Conservation (phyloP, 2,888 invertebrate genomes). For the Ferrisia virgata region DNA sequence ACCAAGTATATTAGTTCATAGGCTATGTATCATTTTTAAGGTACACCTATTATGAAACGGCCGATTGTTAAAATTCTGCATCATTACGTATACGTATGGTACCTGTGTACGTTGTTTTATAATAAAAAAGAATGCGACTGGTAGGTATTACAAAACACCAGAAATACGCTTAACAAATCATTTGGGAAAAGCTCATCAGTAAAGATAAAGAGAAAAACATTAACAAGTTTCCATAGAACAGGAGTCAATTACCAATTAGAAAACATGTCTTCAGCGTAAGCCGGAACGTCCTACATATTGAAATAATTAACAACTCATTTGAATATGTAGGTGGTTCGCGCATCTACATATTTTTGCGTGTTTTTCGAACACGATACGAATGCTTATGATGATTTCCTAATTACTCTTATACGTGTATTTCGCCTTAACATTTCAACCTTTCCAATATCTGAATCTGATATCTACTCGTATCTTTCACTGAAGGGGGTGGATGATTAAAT, state of each 20-base stretch:
- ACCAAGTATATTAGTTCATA: too few species aligned
- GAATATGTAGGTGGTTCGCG: slow-evolving; percentile 15
- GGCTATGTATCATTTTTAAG: too few species aligned
- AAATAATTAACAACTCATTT: slow-evolving; percentile 28
- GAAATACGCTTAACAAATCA: neutral
- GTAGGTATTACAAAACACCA: neutral
- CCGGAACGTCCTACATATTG: slow-evolving; percentile 12
- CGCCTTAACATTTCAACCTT: neutral
- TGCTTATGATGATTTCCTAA: slow-evolving; percentile 2
- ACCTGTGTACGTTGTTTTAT: too few species aligned
- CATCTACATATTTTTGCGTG: slow-evolving; percentile 20
- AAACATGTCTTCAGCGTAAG: slow-evolving; percentile 9
- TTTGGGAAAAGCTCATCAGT: neutral
- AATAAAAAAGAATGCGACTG: neutral
- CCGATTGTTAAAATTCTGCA: neutral
- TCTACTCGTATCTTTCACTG: neutral
- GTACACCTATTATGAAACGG: neutral
- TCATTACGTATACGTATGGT: neutral
- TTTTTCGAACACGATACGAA: neutral
- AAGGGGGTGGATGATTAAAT: slow-evolving; percentile 8
- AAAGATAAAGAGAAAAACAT: neutral
- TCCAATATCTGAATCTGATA: neutral
- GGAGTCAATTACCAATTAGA: slow-evolving; percentile 23
- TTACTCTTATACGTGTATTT: slow-evolving; percentile 14
- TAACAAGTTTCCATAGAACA: slow-evolving; percentile 2